Evolutionary conservation across 2,888 invertebrate species (phyloP).

Genomic region (Eulithis testata): DNA sequence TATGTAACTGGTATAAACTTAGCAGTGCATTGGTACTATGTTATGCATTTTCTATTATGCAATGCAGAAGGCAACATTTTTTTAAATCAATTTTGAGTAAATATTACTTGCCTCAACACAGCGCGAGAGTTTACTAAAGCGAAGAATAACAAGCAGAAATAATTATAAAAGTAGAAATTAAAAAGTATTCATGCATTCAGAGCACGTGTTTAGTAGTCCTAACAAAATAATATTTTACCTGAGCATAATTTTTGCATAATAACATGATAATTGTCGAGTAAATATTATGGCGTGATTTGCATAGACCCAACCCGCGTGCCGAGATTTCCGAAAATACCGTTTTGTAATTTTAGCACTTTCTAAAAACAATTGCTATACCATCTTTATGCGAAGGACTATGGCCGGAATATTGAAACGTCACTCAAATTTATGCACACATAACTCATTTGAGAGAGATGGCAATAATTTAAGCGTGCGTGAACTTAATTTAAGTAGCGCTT

Average conservation of each 20-base stretch:
- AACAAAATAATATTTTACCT: slow-evolving; percentile 35
- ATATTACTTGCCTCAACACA: not conserved
- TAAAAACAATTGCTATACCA: too few relatives aligned
- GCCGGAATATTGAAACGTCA: too few relatives aligned
- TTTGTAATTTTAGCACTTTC: not conserved
- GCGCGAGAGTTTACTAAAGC: not conserved
- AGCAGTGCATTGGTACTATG: too few relatives aligned
- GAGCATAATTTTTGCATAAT: slow-evolving; percentile 29
- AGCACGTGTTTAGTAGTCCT: slow-evolving; percentile 27
- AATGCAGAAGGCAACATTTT: too few relatives aligned
- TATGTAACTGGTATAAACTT: too few relatives aligned
- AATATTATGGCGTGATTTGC: slow-evolving; percentile 37
- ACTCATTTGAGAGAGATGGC: too few relatives aligned
- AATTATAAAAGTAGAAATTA: slow-evolving; percentile 21
- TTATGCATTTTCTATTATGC: too few relatives aligned
- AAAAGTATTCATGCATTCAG: slow-evolving; percentile 16
- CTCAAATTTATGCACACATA: too few relatives aligned
- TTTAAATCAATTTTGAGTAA: not conserved
- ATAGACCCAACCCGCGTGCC: slow-evolving; percentile 88
- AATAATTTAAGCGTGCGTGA: too few relatives aligned
- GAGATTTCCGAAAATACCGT: slow-evolving; percentile 64
- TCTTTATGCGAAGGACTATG: too few relatives aligned
- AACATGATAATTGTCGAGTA: slow-evolving; percentile 32
- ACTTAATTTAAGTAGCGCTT: too few relatives aligned
- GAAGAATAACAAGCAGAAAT: slow-evolving; percentile 22